phyloP scores from a whole-genome alignment of 1,140 invertebrate species.

The Notospermus geniculatus region DNA sequence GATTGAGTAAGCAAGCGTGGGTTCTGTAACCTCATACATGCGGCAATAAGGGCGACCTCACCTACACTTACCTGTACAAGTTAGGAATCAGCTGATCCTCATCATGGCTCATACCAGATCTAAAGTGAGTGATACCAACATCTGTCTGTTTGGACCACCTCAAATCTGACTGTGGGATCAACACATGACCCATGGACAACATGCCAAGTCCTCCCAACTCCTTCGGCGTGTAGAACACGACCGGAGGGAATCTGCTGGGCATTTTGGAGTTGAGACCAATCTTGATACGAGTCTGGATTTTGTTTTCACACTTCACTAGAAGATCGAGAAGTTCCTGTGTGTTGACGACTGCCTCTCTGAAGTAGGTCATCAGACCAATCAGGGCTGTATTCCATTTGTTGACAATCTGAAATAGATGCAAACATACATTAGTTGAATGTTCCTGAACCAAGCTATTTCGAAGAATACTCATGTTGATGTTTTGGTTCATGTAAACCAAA shows the following conservation, averaged over 20 bases:
- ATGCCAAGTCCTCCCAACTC: conserved; percentile 87
- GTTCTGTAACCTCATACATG: too few relatives aligned
- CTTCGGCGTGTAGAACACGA: conserved; percentile 99
- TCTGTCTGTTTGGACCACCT: conserved; percentile 99
- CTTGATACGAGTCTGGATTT: conserved; percentile 99
- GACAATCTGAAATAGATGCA: conserved; percentile 72
- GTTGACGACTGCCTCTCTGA: conserved; percentile 97
- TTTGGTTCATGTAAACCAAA: too few relatives aligned
- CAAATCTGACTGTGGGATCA: conserved; percentile 85
- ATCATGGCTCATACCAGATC: conserved; percentile 99
- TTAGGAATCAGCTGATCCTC: conserved; percentile 99
- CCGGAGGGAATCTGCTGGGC: conserved; percentile 98
- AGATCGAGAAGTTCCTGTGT: conserved; percentile 97
- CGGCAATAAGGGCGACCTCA: too few relatives aligned
- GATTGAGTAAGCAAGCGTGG: too few relatives aligned
- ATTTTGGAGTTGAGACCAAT: conserved; percentile 99
- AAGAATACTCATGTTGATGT: too few relatives aligned
- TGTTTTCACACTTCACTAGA: conserved; percentile 99
- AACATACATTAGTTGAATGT: too few relatives aligned
- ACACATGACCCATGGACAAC: conserved; percentile 99
- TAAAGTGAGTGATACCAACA: conserved; percentile 98
- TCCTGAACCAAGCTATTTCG: too few relatives aligned
- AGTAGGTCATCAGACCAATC: conserved; percentile 99
- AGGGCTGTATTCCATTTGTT: conserved; percentile 99
- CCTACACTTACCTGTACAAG: conserved; percentile 82